A percentile compares a stretch with the other conserved stretches of the same genome.
Conservation (phyloP, 2,113 vertebrate species). For the crab-eating macaque (Macaca fascicularis) region T2T-MFA8v1.1 NC_088385.1:55280001-55280500, state of each 20-base stretch:
- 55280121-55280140: background rate
- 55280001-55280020: background rate
- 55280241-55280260: no score
- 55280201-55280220: background rate
- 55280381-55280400: background rate
- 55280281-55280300: background rate
- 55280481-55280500: background rate
- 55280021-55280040: background rate
- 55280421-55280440: background rate
- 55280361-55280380: background rate
- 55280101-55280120: background rate
- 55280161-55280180: background rate
- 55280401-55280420: background rate
- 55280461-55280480: conserved; percentile 20
- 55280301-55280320: background rate
- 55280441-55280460: background rate
- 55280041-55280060: background rate
- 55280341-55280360: background rate
- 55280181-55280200: background rate
- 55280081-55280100: background rate
- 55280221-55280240: background rate
- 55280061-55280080: background rate
- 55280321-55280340: background rate
- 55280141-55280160: background rate
- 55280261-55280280: no score